Conservation (phyloP, 2,113 vertebrate genomes). For the Oophaga pumilio region DNA sequence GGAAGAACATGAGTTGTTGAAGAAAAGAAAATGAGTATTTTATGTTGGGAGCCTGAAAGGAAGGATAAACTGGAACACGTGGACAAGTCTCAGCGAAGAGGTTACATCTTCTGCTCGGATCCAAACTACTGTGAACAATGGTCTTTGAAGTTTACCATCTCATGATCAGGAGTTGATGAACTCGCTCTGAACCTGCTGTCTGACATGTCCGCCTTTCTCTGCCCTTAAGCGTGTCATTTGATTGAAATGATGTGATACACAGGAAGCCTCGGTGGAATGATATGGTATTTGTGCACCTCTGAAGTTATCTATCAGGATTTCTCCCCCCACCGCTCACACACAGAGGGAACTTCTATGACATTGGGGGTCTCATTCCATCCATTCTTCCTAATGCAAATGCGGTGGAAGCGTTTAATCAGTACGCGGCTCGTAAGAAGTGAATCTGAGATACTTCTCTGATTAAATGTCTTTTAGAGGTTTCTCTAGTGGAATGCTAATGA, state of each 20-base stretch:
- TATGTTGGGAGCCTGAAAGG: neutral
- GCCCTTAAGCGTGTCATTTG: constrained; percentile 70
- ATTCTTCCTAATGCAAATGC: constrained; percentile 39
- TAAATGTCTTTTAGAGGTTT: neutral
- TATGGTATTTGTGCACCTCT: constrained; percentile 62
- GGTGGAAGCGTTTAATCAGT: constrained; percentile 38
- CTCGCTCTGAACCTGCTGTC: constrained; percentile 68
- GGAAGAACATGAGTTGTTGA: neutral
- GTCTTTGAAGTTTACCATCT: constrained; percentile 47
- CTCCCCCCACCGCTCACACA: constrained; percentile 64
- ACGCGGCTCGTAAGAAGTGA: constrained; percentile 29
- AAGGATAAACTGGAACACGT: constrained; percentile 32
- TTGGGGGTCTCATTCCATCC: constrained; percentile 27
- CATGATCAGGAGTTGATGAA: constrained; percentile 65
- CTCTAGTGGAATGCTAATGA: constrained; percentile 32
- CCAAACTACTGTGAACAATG: constrained; percentile 43
- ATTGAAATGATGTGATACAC: constrained; percentile 69
- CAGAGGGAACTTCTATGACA: neutral
- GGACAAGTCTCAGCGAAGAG: neutral
- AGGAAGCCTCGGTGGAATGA: constrained; percentile 61
- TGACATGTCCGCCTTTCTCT: constrained; percentile 69
- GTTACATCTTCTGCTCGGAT: constrained; percentile 50
- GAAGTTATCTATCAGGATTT: constrained; percentile 64
- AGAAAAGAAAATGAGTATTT: neutral
- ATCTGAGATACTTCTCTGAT: constrained; percentile 22